A percentile compares a stretch with the other conserved stretches of the same genome.
Conservation (phyloP, 2,113 vertebrate species). For the Cryptomyrus ogoouensis region DNA sequence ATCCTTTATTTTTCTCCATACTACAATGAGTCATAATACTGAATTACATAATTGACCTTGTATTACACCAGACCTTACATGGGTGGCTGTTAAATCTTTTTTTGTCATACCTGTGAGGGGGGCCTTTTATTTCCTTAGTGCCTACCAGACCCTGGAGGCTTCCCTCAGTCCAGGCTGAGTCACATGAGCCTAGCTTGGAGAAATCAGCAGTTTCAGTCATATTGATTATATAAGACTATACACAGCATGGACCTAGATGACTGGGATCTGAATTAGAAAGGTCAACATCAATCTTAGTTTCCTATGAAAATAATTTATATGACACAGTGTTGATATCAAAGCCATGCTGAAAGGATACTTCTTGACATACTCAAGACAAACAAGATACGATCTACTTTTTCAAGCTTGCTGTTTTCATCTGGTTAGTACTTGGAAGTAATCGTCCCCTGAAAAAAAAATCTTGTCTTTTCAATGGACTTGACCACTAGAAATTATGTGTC, state of each 20-base stretch:
- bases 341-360: background rate
- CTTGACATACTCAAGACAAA: background rate
- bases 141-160: background rate
- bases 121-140: background rate
- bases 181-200: background rate
- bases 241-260: background rate
- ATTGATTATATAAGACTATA: background rate
- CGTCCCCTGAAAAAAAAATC: background rate
- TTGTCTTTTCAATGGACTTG: conserved; percentile 8
- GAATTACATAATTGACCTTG: conserved; percentile 34
- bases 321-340: background rate
- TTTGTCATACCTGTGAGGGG: background rate
- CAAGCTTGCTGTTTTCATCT: background rate
- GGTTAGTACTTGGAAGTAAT: background rate
- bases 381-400: background rate
- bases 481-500: background rate
- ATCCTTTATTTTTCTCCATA: conserved; percentile 17
- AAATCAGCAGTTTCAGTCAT: background rate
- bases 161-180: background rate
- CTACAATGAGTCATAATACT: conserved; percentile 32
- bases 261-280: background rate
- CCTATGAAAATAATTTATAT: background rate
- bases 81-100: background rate
- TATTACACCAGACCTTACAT: conserved; percentile 15
- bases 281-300: background rate